phyloP scores from a whole-genome alignment of 2,113 vertebrate genomes.

The Forbesichthys papilliferus region DNA sequence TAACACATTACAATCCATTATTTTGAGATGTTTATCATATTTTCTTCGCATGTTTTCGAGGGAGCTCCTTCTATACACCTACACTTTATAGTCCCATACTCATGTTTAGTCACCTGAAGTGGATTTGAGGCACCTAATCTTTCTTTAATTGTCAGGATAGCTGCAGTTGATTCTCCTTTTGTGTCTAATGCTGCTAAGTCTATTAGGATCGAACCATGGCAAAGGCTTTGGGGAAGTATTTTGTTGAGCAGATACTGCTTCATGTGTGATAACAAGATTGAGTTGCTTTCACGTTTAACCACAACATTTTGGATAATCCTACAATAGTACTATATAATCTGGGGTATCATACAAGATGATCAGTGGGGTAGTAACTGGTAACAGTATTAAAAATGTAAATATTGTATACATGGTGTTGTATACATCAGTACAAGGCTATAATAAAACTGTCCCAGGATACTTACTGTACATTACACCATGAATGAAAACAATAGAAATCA shows the following conservation, averaged over 20 bases:
- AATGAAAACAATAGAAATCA: no score
- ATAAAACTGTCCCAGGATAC: no score
- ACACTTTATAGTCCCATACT: slow-evolving; percentile 25
- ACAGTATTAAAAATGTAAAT: slow-evolving; percentile 14
- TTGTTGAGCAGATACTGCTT: slow-evolving; percentile 64
- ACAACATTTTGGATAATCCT: slow-evolving; percentile 67
- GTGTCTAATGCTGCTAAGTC: slow-evolving; percentile 69
- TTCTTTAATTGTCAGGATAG: slow-evolving; percentile 68
- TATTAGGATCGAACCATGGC: slow-evolving; percentile 67
- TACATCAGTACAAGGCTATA: no score
- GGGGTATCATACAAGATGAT: no score
- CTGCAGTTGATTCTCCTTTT: slow-evolving; percentile 60
- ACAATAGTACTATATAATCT: slow-evolving; percentile 6
- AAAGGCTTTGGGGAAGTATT: slow-evolving; percentile 64
- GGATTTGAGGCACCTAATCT: slow-evolving; percentile 65
- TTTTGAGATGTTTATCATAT: neutral
- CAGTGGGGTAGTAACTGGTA: slow-evolving; percentile 5
- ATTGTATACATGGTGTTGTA: neutral
- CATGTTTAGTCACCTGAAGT: slow-evolving; percentile 55
- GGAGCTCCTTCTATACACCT: slow-evolving; percentile 28
- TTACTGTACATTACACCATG: no score
- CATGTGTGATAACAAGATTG: slow-evolving; percentile 66
- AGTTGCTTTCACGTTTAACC: slow-evolving; percentile 63
- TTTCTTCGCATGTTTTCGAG: slow-evolving; percentile 8
- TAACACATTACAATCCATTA: no score